phyloP scores from a whole-genome alignment of 2,888 invertebrate genomes.

The Drosophila recens region DNA sequence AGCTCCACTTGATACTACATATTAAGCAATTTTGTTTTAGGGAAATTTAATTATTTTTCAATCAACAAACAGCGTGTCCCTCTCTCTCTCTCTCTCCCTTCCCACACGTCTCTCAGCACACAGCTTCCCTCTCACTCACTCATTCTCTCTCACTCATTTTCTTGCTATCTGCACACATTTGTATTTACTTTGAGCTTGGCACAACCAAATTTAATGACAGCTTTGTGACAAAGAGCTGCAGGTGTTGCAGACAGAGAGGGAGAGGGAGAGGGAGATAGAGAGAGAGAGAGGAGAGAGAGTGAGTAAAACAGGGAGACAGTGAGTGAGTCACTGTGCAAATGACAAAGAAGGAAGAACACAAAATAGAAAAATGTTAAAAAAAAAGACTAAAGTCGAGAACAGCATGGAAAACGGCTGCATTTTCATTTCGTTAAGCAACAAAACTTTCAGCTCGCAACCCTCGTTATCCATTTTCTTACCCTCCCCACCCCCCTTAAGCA shows the following conservation, averaged over 20 bases:
- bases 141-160: no score
- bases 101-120: constrained; percentile 23
- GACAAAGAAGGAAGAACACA: background rate
- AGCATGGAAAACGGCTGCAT: constrained; percentile 34
- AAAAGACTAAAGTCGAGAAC: constrained; percentile 11
- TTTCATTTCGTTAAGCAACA: constrained; percentile 46
- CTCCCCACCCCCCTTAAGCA: no score
- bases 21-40: constrained; percentile 50
- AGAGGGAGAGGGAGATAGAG: background rate
- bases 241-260: constrained; percentile 24
- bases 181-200: constrained; percentile 50
- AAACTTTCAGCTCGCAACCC: constrained; percentile 22
- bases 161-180: constrained; percentile 6
- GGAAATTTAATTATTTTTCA: constrained; percentile 59
- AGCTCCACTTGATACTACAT: constrained; percentile 19
- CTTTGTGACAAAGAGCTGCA: constrained; percentile 49
- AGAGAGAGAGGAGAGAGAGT: background rate
- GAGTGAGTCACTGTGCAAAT: constrained; percentile 2
- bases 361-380: background rate
- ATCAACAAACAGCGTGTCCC: constrained; percentile 41
- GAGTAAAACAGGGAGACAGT: background rate
- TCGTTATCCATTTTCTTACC: constrained; percentile 4
- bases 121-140: background rate
- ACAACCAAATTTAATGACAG: constrained; percentile 55
- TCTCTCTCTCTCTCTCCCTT: background rate